These are phyloP conservation scores for Narcine bancroftii DNA, from an alignment of 2,113 vertebrate genomes.

Conservation along the genomic window DNA sequence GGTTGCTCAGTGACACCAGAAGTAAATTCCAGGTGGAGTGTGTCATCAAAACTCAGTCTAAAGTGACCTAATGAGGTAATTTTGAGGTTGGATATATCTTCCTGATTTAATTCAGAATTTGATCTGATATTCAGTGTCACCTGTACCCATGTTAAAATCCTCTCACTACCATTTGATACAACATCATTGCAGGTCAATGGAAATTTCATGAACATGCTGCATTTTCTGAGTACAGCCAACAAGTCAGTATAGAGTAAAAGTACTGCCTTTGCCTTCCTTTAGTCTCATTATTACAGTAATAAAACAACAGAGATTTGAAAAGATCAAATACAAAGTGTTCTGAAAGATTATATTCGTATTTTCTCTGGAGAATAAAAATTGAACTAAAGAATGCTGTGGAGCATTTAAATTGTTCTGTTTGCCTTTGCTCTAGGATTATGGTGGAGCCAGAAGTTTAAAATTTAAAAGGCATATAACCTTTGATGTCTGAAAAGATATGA, in stretches of 20 bases:
- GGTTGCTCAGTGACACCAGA: neutral
- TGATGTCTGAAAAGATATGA: slow-evolving; percentile 18
- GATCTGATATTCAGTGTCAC: too few species aligned
- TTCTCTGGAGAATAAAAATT: slow-evolving; percentile 15
- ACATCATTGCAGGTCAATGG: neutral
- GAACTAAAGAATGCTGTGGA: neutral
- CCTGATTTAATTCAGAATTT: too few species aligned
- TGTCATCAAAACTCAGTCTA: neutral
- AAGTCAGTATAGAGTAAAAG: neutral
- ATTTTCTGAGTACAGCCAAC: neutral
- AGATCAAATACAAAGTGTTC: neutral
- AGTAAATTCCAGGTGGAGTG: too few species aligned
- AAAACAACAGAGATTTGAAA: neutral
- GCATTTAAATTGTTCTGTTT: neutral
- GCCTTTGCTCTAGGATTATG: slow-evolving; percentile 21
- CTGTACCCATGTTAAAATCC: too few species aligned
- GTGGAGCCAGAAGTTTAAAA: slow-evolving; percentile 29
- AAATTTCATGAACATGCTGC: neutral
- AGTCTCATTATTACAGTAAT: neutral
- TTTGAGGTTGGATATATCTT: neutral
- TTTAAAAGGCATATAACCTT: neutral
- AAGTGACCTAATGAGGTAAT: neutral
- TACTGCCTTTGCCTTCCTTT: neutral
- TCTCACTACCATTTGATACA: neutral
- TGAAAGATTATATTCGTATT: neutral